These are phyloP conservation scores for Gymnosoma rotundatum DNA, from an alignment of 2,888 invertebrate species.

Conservation along the genomic window DNA sequence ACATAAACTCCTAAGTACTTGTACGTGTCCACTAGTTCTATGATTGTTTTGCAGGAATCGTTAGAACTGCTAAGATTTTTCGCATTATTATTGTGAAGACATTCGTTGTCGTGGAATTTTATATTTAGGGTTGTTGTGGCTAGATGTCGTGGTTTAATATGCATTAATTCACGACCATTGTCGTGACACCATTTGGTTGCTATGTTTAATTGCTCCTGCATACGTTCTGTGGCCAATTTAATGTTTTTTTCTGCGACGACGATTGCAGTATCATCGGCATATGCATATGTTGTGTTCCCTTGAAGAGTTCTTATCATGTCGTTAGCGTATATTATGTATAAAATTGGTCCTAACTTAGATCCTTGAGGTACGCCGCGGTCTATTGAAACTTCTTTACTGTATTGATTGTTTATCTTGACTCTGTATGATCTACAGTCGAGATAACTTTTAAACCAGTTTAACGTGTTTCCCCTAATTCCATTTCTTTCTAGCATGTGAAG, in stretches of 20 bases:
- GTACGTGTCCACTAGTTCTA: no score
- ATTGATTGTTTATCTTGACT: background rate
- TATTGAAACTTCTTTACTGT: background rate
- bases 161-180: background rate
- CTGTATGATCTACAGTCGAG: background rate
- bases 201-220: no score
- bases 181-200: background rate
- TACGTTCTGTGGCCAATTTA: no score
- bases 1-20: no score
- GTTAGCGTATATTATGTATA: background rate
- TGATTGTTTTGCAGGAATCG: no score
- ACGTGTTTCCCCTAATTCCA: background rate
- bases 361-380: no score
- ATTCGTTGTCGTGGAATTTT: no score
- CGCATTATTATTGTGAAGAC: no score
- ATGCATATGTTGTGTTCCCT: background rate
- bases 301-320: background rate
- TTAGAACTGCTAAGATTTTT: no score
- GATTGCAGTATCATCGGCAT: conserved; percentile 5
- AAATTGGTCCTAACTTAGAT: background rate
- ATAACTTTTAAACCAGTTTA: background rate
- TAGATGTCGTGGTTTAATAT: no score
- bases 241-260: no score
- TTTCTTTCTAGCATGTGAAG: background rate
- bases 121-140: no score